Base-by-base conservation (phyloP, 1,140 invertebrate genomes). In the Drosophila micromelanica region DNA sequence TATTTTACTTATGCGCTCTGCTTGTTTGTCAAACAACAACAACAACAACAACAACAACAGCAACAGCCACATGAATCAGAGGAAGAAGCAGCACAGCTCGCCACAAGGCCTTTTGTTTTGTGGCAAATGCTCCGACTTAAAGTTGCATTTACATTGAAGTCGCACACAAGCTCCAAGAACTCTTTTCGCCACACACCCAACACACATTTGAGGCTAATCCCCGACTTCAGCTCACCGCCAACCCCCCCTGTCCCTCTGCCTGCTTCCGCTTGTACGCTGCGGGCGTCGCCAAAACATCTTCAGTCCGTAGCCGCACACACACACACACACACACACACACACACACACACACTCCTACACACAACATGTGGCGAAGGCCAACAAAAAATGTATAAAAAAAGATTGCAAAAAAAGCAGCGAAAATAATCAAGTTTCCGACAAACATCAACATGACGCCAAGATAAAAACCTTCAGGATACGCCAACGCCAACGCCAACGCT, bases 361-460 rank as follows among this genome's bases (percentile, higher is more conserved):
- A 54, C 65, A 69, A 85, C 76, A 79, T 82, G 80, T 82, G 79
- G 57, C 60, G 20, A 38, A 40, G 40, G 55, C 23, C 38, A 76
- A 59, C 43, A 51, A 51, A 70, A 45, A 55, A 42, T 55, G 13
- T 55, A 55, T 12, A 35, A 37, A 52, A 37, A 37, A 17, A 32
- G 8, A 35, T 35, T 3, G 32, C 32, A 9, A 35, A 35, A 27
- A 75, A 76, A 78, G 49, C 60, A 77, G 76, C 64, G 62, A 89
- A 87, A 89, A 87, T 87, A 87, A 87, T 87, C 84, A 87, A 87
- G 84, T 87, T 87, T 87, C 84, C 84, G 84, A 87, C 84, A 89
- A 87, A 89, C 84, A 87, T 87, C 84, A 89, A 87, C 84, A 87
- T 87, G 84, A 89, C 84, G 84, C 84, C 84, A 79, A 87, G 84